Base-by-base conservation (phyloP, 2,888 invertebrate species). In the Xestia rhomboidea region DNA sequence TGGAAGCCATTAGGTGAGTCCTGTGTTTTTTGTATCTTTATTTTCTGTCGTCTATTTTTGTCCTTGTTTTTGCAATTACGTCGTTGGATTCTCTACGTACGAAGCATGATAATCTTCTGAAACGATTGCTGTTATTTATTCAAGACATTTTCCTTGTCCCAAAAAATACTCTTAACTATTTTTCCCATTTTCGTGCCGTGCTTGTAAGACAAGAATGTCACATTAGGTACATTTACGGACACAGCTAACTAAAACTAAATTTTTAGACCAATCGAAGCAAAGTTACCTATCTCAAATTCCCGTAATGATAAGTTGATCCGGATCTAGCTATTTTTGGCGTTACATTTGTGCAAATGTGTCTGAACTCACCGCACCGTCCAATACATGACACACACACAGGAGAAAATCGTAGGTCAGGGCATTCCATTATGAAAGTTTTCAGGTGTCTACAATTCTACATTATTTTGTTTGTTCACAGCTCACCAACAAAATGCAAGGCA, bases 401-500 rank as follows among this genome's bases (percentile, higher is more conserved):
- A 4, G 60, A 7, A 30, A 60, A 60, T 34, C 10, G 10, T 21
- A 34, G 10, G 10, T 60, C 21, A 60, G 10, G 8, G 60, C 4
- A 18, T 3, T 30, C 21, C 30, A 4, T 10, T 21, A 60, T 10
- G 18, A 21, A 60, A 60, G 34, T 62, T 62, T 0, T 21, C 4
- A 62, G 10, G 1, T 62, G 34, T 34, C 34, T 34, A 60, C 21
- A 62, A 21, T 34, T 34, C 34, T 34, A 60, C 21, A 62, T 34
- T 34, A 62, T 15, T 41, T n/a, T 64, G 13, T 64, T 41, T 64
- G 41, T 69, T 89, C 88, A 60, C 82, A 91, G 91, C 63, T 77
- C 70, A 64, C 24, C 41, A 64, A 83, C 81, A 85, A 85, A 77
- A 94, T 93, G 94, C 86, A 90, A 79, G 77, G 81, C 30, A 92